These are phyloP conservation scores for Pagetopsis macropterus DNA, from an alignment of 2,797 vertebrate genomes.

Conservation along the genomic window DNA sequence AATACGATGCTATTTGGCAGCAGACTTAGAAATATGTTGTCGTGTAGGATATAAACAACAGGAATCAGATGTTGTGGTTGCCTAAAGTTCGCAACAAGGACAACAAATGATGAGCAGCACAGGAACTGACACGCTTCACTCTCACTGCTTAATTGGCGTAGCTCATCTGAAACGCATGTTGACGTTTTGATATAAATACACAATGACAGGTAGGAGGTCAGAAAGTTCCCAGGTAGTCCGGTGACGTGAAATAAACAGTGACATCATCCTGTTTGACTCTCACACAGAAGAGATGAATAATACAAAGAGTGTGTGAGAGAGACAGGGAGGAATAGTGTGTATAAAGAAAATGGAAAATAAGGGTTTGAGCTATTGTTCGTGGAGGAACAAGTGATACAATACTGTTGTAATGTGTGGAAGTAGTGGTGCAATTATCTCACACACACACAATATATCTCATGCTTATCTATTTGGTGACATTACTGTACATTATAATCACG, in stretches of 20 bases:
- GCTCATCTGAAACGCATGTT: background rate
- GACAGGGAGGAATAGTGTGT: background rate
- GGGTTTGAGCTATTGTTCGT: constrained; percentile 12
- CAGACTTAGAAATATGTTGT: background rate
- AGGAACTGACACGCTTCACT: background rate
- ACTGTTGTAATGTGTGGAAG: too few species aligned
- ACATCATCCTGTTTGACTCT: constrained; percentile 15
- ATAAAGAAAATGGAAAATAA: background rate
- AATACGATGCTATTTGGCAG: background rate
- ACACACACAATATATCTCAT: background rate
- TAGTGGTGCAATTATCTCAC: background rate
- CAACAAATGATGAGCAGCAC: background rate
- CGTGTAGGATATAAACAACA: background rate
- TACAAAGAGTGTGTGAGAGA: constrained; percentile 2
- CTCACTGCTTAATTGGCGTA: too few species aligned
- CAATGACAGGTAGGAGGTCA: constrained; percentile 18
- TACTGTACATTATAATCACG: constrained; percentile 50
- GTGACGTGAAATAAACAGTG: constrained; percentile 21
- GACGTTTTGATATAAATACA: constrained; percentile 6
- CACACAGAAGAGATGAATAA: constrained; percentile 25
- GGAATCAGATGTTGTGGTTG: background rate
- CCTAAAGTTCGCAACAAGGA: background rate
- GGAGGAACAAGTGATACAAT: constrained; percentile 28
- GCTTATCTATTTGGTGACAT: constrained; percentile 46
- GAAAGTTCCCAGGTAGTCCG: background rate